Conservation (phyloP, 2,113 vertebrate species). For the Chloroceryle aenea region DNA sequence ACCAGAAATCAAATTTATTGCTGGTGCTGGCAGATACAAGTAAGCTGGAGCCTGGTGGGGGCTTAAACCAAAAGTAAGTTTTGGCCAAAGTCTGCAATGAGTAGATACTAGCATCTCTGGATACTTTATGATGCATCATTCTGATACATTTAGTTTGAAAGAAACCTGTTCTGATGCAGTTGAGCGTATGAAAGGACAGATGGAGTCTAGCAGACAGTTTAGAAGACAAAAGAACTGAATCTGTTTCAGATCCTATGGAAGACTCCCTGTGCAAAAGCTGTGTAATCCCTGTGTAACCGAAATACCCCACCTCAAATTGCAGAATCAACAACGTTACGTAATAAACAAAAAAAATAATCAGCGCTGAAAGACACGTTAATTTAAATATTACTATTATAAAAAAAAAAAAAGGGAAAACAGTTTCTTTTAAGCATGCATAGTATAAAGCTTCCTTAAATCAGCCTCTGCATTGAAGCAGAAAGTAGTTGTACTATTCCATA, state of each 20-base stretch:
- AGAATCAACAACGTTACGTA: not conserved
- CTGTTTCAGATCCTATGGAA: not conserved
- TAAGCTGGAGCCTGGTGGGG: not conserved
- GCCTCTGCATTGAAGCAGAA: not conserved
- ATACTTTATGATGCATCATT: not conserved
- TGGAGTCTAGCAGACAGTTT: not conserved
- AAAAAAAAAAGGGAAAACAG: not conserved
- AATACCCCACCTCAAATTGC: slow-evolving; percentile 34
- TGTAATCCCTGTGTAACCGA: not conserved
- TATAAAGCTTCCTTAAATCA: not conserved
- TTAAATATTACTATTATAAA: not conserved
- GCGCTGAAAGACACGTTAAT: slow-evolving; percentile 14
- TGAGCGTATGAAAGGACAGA: not conserved
- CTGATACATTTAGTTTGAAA: not conserved
- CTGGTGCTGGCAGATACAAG: not conserved
- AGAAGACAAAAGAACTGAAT: not conserved
- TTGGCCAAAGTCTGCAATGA: not conserved
- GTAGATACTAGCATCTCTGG: not conserved
- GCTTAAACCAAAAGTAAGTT: not conserved
- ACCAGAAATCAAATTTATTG: not conserved
- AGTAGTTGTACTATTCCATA: not conserved
- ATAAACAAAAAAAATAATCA: not conserved
- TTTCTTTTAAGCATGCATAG: not conserved
- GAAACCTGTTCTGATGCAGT: not conserved
- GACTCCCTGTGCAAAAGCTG: not conserved